phyloP scores from a whole-genome alignment of 2,797 vertebrate genomes.

The Lutjanus campechanus region DNA sequence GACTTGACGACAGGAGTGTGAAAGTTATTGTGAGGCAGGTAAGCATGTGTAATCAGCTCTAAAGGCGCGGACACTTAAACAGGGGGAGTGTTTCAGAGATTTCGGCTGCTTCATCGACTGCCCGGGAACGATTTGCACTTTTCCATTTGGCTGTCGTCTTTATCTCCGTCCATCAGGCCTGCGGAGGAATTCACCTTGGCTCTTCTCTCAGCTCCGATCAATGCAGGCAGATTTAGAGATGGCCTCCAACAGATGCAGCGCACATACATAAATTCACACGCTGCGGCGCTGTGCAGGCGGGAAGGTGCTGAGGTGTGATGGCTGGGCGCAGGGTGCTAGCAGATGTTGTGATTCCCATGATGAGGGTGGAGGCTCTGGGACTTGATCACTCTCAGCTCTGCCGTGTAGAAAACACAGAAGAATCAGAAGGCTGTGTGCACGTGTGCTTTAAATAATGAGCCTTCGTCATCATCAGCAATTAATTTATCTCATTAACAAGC shows the following conservation, averaged over 20 bases:
- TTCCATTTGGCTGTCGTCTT: slow-evolving; percentile 55
- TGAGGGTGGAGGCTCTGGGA: background rate
- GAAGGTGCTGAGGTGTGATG: slow-evolving; percentile 23
- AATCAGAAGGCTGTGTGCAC: background rate
- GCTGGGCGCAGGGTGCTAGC: slow-evolving; percentile 11
- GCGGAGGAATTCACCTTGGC: slow-evolving; percentile 56
- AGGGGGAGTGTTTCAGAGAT: slow-evolving; percentile 22
- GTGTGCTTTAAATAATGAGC: too few species aligned
- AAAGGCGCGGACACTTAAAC: slow-evolving; percentile 40
- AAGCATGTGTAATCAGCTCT: slow-evolving; percentile 47
- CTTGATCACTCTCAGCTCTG: background rate
- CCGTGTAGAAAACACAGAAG: background rate
- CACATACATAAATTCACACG: slow-evolving; percentile 13
- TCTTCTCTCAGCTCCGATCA: slow-evolving; percentile 44
- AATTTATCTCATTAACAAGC: background rate
- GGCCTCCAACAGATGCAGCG: slow-evolving; percentile 33
- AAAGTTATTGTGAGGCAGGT: slow-evolving; percentile 31
- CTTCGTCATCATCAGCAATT: background rate
- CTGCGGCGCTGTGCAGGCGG: slow-evolving; percentile 12
- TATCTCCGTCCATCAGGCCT: slow-evolving; percentile 59
- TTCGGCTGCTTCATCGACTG: slow-evolving; percentile 31
- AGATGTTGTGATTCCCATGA: slow-evolving; percentile 31
- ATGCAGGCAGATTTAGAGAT: slow-evolving; percentile 62
- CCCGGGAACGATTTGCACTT: slow-evolving; percentile 29
- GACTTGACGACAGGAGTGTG: slow-evolving; percentile 32